Evolutionary conservation across 2,113 vertebrate genomes (phyloP).

Genomic region (Macheiramphus alcinus): DNA sequence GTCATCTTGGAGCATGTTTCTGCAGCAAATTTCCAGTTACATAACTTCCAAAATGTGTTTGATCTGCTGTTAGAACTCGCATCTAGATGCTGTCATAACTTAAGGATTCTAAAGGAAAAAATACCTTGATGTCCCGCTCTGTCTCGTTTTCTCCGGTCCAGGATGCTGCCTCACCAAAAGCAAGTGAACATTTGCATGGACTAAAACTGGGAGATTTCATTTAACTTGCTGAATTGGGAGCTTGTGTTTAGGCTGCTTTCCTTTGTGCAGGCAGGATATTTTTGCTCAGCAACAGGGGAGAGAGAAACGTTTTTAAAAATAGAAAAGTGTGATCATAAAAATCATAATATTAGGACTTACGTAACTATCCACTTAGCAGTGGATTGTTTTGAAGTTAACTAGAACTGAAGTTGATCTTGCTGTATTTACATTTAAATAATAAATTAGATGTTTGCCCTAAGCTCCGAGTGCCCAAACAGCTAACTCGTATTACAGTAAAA

Average conservation of each 20-base stretch:
- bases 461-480: not conserved
- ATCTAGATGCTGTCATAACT: not conserved
- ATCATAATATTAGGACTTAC: not conserved
- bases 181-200: not conserved
- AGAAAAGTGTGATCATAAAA: not conserved
- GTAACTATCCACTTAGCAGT: not conserved
- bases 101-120: not conserved
- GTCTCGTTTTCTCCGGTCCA: not conserved
- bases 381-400: not conserved
- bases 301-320: conserved; percentile 1
- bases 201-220: not conserved
- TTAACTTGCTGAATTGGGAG: not conserved
- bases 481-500: not conserved
- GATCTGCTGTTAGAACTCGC: not conserved
- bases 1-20: not conserved
- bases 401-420: not conserved
- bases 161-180: not conserved
- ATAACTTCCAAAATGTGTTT: not conserved
- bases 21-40: not conserved
- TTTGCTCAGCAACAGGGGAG: not conserved
- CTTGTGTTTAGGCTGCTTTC: not conserved
- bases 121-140: not conserved
- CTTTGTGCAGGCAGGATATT: not conserved
- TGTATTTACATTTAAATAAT: conserved; percentile 53
- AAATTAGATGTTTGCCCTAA: conserved; percentile 30